Evolutionary conservation across 2,888 invertebrate genomes (phyloP).

Genomic region (Heliconius cydno): DNA sequence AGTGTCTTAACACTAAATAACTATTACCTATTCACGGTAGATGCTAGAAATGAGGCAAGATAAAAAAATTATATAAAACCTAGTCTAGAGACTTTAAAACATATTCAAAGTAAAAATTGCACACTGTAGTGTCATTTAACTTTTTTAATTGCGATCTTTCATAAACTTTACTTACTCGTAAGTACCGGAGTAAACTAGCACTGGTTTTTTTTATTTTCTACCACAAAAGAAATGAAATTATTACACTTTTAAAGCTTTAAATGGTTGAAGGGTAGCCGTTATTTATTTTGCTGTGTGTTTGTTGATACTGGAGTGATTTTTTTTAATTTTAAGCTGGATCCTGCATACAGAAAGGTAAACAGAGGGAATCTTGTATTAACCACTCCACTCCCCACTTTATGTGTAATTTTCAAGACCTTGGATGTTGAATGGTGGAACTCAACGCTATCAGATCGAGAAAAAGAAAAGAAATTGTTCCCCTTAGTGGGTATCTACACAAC

Average conservation of each 20-base stretch:
- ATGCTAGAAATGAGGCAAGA: background rate
- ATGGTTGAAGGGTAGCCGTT: constrained; percentile 15
- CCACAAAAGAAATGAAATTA: constrained; percentile 11
- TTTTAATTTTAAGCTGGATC: background rate
- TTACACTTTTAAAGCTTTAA: constrained; percentile 33
- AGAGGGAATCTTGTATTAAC: too few relatives aligned
- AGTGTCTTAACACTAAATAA: too few relatives aligned
- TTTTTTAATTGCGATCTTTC: constrained; percentile 19
- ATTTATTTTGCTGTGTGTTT: constrained; percentile 25
- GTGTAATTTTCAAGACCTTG: too few relatives aligned
- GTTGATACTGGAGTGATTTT: background rate
- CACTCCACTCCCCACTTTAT: too few relatives aligned
- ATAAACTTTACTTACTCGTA: constrained; percentile 1
- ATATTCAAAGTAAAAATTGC: constrained; percentile 19
- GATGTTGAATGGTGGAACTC: too few relatives aligned
- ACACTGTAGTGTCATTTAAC: constrained; percentile 8
- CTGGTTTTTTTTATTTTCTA: background rate
- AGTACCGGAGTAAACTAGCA: constrained; percentile 16
- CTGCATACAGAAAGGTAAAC: background rate
- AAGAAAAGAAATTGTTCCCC: too few relatives aligned
- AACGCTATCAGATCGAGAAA: too few relatives aligned
- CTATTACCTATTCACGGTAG: background rate
- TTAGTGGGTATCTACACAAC: too few relatives aligned
- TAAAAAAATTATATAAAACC: background rate
- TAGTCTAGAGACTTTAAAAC: constrained; percentile 6